Conservation (phyloP, 2,888 invertebrate genomes). For the Melinaea menophilus region DNA sequence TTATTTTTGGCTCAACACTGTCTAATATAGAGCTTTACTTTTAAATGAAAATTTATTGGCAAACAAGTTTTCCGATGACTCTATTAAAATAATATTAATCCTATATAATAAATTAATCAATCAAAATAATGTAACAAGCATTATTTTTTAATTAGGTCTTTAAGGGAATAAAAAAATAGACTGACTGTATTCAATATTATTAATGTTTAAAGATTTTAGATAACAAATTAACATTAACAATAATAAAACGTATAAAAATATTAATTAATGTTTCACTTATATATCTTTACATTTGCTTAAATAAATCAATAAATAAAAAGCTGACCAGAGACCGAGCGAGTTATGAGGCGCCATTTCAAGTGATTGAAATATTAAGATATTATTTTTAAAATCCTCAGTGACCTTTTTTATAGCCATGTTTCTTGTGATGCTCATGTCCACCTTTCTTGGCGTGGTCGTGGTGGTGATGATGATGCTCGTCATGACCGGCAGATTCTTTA, state of each 20-base stretch:
- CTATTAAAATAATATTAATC: too few species aligned
- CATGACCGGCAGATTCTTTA: conserved; percentile 86
- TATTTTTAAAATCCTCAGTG: conserved; percentile 42
- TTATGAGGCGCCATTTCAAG: conserved; percentile 13
- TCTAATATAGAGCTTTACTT: too few species aligned
- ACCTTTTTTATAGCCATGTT: conserved; percentile 83
- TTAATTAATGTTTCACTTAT: conserved; percentile 10
- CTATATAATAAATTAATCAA: too few species aligned
- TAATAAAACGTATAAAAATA: conserved; percentile 5
- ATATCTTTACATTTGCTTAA: conserved; percentile 22
- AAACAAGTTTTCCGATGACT: too few species aligned
- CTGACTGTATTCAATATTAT: conserved; percentile 14
- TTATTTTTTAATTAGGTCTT: too few species aligned
- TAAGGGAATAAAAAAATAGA: background rate
- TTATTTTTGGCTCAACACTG: too few species aligned
- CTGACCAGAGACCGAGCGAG: conserved; percentile 27
- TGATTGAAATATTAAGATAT: conserved; percentile 23
- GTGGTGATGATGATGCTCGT: conserved; percentile 85
- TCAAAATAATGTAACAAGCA: too few species aligned
- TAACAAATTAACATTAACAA: conserved; percentile 1
- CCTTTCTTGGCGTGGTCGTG: conserved; percentile 88
- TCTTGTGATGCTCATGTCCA: conserved; percentile 87
- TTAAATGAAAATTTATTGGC: too few species aligned
- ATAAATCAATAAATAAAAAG: conserved; percentile 35
- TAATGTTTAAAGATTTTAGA: conserved; percentile 18